These are phyloP conservation scores for Drosophila rubida DNA, from an alignment of 2,888 invertebrate species.

Conservation along the genomic window DNA sequence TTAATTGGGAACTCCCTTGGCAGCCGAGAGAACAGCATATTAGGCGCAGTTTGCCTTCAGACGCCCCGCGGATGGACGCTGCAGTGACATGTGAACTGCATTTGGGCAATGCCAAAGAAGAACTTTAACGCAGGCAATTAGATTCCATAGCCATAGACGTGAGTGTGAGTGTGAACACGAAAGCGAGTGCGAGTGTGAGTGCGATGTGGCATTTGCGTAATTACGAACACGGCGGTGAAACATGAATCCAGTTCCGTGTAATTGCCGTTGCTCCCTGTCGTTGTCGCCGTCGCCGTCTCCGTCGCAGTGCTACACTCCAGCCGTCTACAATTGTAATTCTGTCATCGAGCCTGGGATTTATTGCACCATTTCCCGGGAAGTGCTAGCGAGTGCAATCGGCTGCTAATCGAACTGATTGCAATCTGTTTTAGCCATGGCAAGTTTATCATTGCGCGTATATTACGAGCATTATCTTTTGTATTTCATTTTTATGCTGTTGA, in stretches of 20 bases:
- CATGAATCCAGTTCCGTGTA: slow-evolving; percentile 27
- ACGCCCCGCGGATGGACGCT: slow-evolving; percentile 16
- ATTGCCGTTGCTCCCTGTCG: slow-evolving; percentile 23
- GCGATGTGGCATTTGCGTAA: slow-evolving; percentile 16
- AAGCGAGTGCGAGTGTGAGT: not conserved
- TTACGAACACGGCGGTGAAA: slow-evolving; percentile 23
- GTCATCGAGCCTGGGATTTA: slow-evolving; percentile 13
- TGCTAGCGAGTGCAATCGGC: not conserved
- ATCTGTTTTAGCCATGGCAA: not conserved
- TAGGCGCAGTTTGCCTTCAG: slow-evolving; percentile 6
- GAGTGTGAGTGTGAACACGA: not conserved
- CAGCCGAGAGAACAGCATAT: not conserved
- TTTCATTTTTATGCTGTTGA: not conserved
- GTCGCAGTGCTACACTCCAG: not conserved
- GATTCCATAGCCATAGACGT: slow-evolving; percentile 9
- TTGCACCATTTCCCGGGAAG: not conserved
- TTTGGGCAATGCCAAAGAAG: slow-evolving; percentile 20
- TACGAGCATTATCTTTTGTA: slow-evolving; percentile 11
- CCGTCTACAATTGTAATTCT: slow-evolving; percentile 5
- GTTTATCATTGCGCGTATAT: slow-evolving; percentile 3
- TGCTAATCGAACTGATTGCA: slow-evolving; percentile 4
- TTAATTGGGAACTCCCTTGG: not conserved
- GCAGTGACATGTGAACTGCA: slow-evolving; percentile 37
- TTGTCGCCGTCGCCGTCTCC: no score
- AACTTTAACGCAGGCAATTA: slow-evolving; percentile 31